Evolutionary conservation across 1,140 invertebrate species (phyloP).

Genomic region (Tetramorium parvispinum): DNA sequence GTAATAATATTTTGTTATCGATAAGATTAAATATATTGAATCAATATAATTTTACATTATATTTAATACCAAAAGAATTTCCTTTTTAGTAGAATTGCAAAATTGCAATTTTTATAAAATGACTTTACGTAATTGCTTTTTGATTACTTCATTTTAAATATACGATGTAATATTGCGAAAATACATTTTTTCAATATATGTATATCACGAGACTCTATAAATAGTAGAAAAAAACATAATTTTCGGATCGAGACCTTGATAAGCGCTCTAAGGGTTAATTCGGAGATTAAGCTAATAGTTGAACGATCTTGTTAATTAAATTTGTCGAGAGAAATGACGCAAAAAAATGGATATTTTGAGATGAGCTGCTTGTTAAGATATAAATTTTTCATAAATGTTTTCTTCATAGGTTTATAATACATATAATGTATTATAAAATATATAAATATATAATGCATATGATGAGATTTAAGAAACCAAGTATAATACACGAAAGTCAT

Average conservation of each 20-base stretch:
- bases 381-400: background rate
- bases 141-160: slow-evolving; percentile 10
- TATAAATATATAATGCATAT: background rate
- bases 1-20: background rate
- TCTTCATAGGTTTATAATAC: background rate
- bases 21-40: background rate
- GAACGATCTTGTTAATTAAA: background rate
- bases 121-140: background rate
- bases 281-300: background rate
- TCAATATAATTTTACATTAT: background rate
- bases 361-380: background rate
- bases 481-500: background rate
- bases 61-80: background rate
- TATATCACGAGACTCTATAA: background rate
- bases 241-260: background rate
- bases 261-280: slow-evolving; percentile 9
- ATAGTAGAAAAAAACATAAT: background rate
- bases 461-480: background rate
- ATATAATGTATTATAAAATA: background rate
- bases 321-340: background rate
- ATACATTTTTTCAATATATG: background rate
- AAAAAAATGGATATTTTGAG: slow-evolving; percentile 8
- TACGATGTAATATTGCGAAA: background rate
- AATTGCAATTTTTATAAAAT: background rate
- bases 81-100: background rate